These are phyloP conservation scores for Halictus quadricinctus DNA, from an alignment of 2,888 invertebrate species.

Conservation along the genomic window DNA sequence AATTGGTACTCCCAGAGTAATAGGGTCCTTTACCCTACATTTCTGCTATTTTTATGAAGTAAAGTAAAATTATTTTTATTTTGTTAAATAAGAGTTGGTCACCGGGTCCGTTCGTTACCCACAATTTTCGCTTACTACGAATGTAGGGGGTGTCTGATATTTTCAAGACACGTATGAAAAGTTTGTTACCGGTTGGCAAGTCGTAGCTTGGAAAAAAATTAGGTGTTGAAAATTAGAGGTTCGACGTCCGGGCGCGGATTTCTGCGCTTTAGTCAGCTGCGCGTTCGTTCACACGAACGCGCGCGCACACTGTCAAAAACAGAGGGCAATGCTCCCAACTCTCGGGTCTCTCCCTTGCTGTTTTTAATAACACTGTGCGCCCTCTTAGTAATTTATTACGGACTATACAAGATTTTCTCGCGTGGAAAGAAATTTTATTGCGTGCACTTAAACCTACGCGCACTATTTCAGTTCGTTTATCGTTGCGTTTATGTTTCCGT, in stretches of 20 bases:
- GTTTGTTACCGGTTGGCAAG: background rate
- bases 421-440: background rate
- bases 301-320: background rate
- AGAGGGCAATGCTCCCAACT: background rate
- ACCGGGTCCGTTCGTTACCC: no score
- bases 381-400: background rate
- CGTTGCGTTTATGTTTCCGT: background rate
- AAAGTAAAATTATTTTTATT: no score
- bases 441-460: background rate
- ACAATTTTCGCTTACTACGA: background rate
- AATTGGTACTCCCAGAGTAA: no score
- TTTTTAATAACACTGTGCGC: background rate
- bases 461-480: background rate
- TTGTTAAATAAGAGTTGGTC: no score
- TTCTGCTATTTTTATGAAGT: no score
- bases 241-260: background rate
- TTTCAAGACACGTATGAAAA: background rate
- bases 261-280: background rate
- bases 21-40: no score
- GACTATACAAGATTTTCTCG: background rate
- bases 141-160: background rate
- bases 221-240: background rate
- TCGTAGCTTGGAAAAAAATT: background rate
- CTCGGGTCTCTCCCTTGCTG: background rate
- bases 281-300: background rate